Percentiles rank a stretch among this genome's conserved stretches.
These are phyloP conservation scores for Gymnorhina tibicen DNA, from an alignment of 2,113 vertebrate species.

Conservation along the genomic window DNA sequence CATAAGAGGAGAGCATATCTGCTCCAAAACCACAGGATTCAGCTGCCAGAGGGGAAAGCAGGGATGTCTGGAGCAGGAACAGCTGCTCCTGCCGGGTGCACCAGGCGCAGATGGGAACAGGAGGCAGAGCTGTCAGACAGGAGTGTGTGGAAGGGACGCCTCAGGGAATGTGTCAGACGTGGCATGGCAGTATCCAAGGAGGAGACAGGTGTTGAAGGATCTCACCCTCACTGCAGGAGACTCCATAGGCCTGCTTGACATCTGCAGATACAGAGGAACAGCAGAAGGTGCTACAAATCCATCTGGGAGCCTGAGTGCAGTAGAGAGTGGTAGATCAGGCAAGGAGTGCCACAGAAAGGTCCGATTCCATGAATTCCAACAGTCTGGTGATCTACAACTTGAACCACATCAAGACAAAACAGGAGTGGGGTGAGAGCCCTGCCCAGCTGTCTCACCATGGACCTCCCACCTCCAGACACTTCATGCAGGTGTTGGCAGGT, in stretches of 20 bases:
- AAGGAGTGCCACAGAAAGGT: background rate
- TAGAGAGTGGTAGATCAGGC: background rate
- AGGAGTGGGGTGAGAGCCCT: background rate
- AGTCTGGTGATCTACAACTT: background rate
- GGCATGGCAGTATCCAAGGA: background rate
- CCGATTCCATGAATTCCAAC: background rate
- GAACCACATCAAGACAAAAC: background rate
- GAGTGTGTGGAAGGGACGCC: background rate
- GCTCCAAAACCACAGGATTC: background rate
- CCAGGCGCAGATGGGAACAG: background rate
- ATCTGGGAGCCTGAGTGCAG: background rate
- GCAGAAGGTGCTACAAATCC: background rate
- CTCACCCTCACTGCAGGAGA: background rate
- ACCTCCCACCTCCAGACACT: background rate
- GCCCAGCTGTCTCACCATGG: background rate
- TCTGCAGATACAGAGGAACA: background rate
- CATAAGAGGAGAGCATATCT: background rate
- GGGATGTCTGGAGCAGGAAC: background rate
- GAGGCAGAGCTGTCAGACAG: background rate
- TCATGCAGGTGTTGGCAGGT: background rate
- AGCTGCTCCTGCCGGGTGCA: background rate
- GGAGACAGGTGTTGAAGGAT: background rate
- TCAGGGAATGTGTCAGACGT: background rate
- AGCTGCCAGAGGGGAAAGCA: fast-evolving
- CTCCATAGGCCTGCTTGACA: background rate